Evolutionary conservation across 2,113 vertebrate genomes (phyloP).

Genomic region (Gnathonemus longibarbis): DNA sequence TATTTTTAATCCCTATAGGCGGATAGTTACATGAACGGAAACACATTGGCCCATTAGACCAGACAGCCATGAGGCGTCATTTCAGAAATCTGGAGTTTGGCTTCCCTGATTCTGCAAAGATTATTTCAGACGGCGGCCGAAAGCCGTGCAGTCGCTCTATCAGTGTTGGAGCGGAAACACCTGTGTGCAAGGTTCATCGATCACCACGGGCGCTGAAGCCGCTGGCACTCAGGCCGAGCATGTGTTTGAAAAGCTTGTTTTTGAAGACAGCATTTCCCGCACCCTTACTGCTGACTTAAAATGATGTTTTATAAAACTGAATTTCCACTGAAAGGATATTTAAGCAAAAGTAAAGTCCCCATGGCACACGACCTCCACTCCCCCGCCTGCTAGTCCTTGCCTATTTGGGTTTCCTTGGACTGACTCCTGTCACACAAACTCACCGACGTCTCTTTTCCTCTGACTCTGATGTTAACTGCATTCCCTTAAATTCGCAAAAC

Average conservation of each 20-base stretch:
- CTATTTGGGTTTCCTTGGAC: background rate
- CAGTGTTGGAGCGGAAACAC: conserved; percentile 51
- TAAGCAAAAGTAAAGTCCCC: background rate
- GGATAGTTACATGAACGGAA: background rate
- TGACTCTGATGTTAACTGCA: background rate
- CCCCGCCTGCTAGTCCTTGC: background rate
- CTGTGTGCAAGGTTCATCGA: conserved; percentile 53
- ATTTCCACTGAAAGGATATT: background rate
- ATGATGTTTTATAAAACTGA: background rate
- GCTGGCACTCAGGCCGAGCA: background rate
- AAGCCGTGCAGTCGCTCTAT: conserved; percentile 35
- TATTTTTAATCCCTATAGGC: background rate
- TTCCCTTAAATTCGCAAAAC: background rate
- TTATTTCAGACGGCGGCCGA: conserved; percentile 34
- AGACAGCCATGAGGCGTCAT: background rate
- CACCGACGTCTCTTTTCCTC: background rate
- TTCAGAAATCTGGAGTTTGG: conserved; percentile 33
- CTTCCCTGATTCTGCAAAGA: conserved; percentile 22
- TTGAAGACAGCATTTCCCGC: background rate
- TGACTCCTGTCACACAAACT: background rate
- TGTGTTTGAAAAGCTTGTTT: background rate
- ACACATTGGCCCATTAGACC: background rate
- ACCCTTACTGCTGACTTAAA: background rate
- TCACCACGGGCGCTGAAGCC: conserved; percentile 14
- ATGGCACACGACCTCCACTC: background rate